phyloP scores from a whole-genome alignment of 2,113 vertebrate species.

The Labeo catla region DNA sequence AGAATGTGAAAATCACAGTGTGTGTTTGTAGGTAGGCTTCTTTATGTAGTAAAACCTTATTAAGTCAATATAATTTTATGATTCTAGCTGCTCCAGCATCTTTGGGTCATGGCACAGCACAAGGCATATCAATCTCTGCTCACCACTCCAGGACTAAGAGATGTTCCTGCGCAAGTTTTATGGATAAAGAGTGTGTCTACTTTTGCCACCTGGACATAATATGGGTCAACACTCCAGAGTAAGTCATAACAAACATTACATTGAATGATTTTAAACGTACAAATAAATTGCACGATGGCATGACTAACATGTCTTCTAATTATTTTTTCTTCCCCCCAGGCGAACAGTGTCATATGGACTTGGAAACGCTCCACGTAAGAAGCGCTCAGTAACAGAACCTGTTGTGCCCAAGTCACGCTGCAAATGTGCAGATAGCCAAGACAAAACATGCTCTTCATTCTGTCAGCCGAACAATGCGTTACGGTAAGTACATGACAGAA shows the following conservation, averaged over 20 bases:
- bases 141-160: conserved; percentile 82
- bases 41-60: background rate
- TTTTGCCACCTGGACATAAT: conserved; percentile 99
- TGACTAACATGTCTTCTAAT: background rate
- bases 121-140: conserved; percentile 54
- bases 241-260: conserved; percentile 62
- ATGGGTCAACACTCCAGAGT: conserved; percentile 99
- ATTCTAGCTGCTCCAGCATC: conserved; percentile 61
- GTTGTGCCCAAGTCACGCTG: conserved; percentile 74
- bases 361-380: conserved; percentile 83
- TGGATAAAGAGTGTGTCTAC: conserved; percentile 97
- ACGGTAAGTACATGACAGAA: conserved; percentile 55
- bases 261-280: background rate
- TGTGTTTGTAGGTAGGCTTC: background rate
- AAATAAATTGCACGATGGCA: background rate
- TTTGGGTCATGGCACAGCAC: background rate
- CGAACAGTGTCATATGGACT: conserved; percentile 92
- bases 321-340: conserved; percentile 68
- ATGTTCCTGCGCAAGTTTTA: conserved; percentile 90
- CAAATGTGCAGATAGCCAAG: conserved; percentile 77
- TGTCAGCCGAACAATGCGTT: conserved; percentile 71
- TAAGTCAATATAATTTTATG: background rate
- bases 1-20: background rate
- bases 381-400: conserved; percentile 78
- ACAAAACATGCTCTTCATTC: conserved; percentile 84